A percentile compares a stretch with the other conserved stretches of the same genome.
These are phyloP conservation scores for Sarcophaga peregrina DNA, from an alignment of 1,140 invertebrate species.

Conservation along the genomic window DNA sequence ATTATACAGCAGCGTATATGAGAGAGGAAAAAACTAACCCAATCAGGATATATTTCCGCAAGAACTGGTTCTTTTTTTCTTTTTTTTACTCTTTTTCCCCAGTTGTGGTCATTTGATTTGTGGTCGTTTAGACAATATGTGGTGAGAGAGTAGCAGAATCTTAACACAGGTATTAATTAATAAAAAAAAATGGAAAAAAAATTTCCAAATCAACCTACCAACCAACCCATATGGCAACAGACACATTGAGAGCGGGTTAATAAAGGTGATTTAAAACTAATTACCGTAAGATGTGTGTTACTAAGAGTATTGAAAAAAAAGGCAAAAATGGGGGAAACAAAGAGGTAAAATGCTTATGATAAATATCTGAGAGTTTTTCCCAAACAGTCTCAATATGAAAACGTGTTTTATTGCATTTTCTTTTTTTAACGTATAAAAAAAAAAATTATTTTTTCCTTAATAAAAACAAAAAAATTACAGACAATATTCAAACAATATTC, in stretches of 20 bases:
- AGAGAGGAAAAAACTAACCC: conserved; percentile 9
- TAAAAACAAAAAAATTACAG: too few relatives aligned
- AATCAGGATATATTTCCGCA: conserved; percentile 40
- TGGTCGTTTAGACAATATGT: neutral
- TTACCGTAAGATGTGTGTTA: neutral
- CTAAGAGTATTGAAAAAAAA: neutral
- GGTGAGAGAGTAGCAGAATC: conserved; percentile 13
- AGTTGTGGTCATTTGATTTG: neutral
- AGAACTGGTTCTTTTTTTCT: conserved; percentile 38
- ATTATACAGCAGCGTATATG: neutral
- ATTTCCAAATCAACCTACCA: conserved; percentile 4
- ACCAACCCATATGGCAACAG: neutral
- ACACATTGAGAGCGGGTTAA: neutral
- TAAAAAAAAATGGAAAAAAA: conserved; percentile 25
- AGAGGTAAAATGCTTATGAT: neutral
- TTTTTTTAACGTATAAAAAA: too few relatives aligned
- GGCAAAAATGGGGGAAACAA: too few relatives aligned
- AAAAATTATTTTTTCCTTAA: too few relatives aligned
- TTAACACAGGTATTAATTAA: conserved; percentile 34
- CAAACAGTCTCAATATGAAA: too few relatives aligned
- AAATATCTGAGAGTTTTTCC: neutral
- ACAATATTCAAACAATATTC: too few relatives aligned
- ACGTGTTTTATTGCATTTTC: too few relatives aligned
- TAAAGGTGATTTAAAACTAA: conserved; percentile 19
- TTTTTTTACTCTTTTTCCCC: neutral